phyloP scores from a whole-genome alignment of 2,113 vertebrate species.

The Pollimyrus isidori region DNA sequence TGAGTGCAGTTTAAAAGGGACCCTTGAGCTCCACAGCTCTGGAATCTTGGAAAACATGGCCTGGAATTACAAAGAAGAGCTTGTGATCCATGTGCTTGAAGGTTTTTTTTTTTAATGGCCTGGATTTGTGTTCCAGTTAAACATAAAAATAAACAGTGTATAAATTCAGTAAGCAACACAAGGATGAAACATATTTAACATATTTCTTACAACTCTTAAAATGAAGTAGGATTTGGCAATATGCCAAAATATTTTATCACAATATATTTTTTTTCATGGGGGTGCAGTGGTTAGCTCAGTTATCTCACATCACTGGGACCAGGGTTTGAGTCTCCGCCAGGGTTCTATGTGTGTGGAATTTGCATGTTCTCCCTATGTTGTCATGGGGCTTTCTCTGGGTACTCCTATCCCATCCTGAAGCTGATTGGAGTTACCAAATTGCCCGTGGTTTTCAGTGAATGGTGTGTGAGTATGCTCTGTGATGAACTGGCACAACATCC shows the following conservation, averaged over 20 bases:
- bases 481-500: neutral
- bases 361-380: no score
- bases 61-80: neutral
- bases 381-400: no score
- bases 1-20: conserved; percentile 1
- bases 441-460: no score
- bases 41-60: neutral
- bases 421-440: no score
- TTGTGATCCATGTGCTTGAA: neutral
- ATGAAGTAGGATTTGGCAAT: neutral
- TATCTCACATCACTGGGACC: no score
- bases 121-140: neutral
- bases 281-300: no score
- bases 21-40: neutral
- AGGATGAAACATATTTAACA: neutral
- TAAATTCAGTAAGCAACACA: neutral
- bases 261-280: neutral
- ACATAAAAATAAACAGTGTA: neutral
- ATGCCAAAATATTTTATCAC: neutral
- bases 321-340: no score
- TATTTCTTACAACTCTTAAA: neutral
- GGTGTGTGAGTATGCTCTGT: no score
- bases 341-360: no score
- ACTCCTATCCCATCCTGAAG: no score
- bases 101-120: neutral